Base-by-base conservation (phyloP, 2,888 invertebrate genomes). In the Lepidonotus clava region DNA sequence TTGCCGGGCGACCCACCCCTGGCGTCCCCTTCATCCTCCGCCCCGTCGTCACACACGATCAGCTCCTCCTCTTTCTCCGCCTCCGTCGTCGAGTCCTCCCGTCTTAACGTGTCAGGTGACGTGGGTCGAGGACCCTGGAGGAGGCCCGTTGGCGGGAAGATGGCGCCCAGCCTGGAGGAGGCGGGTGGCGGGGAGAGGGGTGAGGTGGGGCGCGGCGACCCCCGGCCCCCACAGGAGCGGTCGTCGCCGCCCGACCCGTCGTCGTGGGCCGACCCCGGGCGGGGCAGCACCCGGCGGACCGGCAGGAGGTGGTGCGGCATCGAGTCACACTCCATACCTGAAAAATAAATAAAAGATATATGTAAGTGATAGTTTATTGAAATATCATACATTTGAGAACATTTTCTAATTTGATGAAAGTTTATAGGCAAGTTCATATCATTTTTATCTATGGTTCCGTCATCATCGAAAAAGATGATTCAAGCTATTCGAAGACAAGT, bases 241-340 rank as follows among this genome's bases (percentile, higher is more conserved):
- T 41, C 46, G 80, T 46, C 46, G 80, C 32, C 41, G 18, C 46
- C 80, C 24, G 46, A 32, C 51, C 46, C 80, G 46, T 51, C 80
- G 80, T 80, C 80, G 11, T 28, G 24, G 28, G 28, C 46, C 5
- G 80, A 51, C 6, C 80, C 28, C 5, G 77, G 77, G 4, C 40
- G 77, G 4, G 80, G 80, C 8, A 80, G 46, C 24, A 80, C 32
- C 32, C 46, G 80, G 41, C 41, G 32, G n/a, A 6, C 24, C 2
- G 46, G 46, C 6, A 80, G 46, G 0, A 80, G 80, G 46, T 80
- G 80, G 28, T 41, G 80, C 0, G 80, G 80, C 51, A 80, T 46
- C 18, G 80, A 24, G 32, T 80, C 80, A 46, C 80, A 80, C 51
- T 80, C 80, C 80, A 80, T 80, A 51, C 80, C 80, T 80, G 80